phyloP scores from a whole-genome alignment of 2,888 invertebrate genomes.

The Lycia hirtaria region DNA sequence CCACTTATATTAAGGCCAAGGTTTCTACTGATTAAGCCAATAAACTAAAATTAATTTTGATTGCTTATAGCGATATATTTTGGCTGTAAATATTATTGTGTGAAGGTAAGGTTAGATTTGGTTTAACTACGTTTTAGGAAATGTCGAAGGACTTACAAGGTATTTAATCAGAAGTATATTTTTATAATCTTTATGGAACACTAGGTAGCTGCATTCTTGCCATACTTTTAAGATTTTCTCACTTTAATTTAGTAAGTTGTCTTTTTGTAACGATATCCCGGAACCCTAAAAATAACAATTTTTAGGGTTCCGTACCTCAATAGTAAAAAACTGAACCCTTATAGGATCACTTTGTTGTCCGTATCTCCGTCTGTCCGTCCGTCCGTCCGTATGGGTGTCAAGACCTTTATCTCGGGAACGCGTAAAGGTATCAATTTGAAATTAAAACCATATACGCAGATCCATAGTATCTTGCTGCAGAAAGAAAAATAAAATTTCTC shows the following conservation, averaged over 20 bases:
- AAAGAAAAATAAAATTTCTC: too few relatives aligned
- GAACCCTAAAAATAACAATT: too few relatives aligned
- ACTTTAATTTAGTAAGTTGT: not conserved
- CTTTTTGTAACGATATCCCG: too few relatives aligned
- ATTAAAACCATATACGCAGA: too few relatives aligned
- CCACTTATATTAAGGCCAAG: constrained; percentile 39
- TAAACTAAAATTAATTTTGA: constrained; percentile 10
- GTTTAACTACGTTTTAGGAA: not conserved
- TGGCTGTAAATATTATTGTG: not conserved
- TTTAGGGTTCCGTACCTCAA: too few relatives aligned
- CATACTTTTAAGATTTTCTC: not conserved
- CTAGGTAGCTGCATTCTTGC: not conserved
- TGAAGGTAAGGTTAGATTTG: not conserved
- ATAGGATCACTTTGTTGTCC: too few relatives aligned
- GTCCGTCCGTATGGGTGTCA: too few relatives aligned
- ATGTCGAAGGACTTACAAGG: constrained; percentile 1
- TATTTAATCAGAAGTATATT: constrained; percentile 8
- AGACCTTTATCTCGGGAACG: too few relatives aligned
- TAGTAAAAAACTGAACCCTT: too few relatives aligned
- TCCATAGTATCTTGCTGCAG: too few relatives aligned
- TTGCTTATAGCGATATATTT: constrained; percentile 3
- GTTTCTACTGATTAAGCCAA: constrained; percentile 16
- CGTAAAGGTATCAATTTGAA: too few relatives aligned
- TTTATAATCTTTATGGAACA: constrained; percentile 11
- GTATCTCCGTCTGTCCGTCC: too few relatives aligned